Conservation (phyloP, 92 coral and sea anemone species). For the Epizoanthus fatuus region DNA sequence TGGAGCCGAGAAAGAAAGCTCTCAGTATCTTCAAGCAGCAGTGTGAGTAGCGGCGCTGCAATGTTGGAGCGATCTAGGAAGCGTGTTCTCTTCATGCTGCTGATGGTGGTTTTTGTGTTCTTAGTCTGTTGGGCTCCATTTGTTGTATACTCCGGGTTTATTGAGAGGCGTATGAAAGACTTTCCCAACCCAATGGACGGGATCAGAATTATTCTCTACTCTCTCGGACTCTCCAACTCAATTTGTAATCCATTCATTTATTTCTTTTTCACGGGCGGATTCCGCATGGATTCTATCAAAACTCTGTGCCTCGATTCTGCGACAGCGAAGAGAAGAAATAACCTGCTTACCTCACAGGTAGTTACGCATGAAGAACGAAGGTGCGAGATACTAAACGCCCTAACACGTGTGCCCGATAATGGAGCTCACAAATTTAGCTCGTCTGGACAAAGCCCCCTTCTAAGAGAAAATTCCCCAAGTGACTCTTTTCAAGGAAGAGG, state of each 20-base stretch:
- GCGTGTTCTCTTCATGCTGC: constrained; percentile 62
- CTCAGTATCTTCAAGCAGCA: constrained; percentile 28
- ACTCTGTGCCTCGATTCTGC: constrained; percentile 14
- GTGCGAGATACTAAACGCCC: background rate
- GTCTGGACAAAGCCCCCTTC: constrained; percentile 2
- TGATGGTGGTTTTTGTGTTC: constrained; percentile 64
- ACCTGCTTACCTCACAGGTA: constrained; percentile 6
- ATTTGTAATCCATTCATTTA: constrained; percentile 80
- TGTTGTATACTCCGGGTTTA: constrained; percentile 67
- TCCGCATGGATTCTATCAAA: constrained; percentile 28
- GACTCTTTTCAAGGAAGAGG: background rate
- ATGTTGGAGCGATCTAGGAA: constrained; percentile 56
- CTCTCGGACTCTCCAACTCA: constrained; percentile 70
- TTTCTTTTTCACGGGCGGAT: constrained; percentile 57
- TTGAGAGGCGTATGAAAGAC: constrained; percentile 58
- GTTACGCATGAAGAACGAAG: constrained; percentile 4
- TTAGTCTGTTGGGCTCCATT: constrained; percentile 78
- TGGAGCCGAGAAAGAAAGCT: constrained; percentile 62
- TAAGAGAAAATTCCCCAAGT: background rate
- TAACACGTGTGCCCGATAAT: background rate
- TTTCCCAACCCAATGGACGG: constrained; percentile 76
- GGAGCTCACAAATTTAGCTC: background rate
- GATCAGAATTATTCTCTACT: constrained; percentile 60
- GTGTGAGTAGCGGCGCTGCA: background rate
- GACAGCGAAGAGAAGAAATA: constrained; percentile 4